Conservation (phyloP, 1,140 invertebrate species). For the Temnothorax nylanderi region DNA sequence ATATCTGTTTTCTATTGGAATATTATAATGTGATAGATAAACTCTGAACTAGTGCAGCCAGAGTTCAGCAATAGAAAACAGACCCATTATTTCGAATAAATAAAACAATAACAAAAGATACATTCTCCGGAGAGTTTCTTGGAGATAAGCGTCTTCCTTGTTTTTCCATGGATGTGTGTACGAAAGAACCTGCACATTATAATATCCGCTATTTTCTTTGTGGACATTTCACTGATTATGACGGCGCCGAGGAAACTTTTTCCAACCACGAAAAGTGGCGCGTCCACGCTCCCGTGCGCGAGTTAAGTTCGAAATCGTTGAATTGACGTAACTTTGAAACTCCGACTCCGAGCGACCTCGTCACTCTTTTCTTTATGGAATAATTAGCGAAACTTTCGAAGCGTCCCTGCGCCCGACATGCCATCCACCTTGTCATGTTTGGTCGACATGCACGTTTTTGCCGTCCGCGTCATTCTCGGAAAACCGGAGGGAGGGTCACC, state of each 20-base stretch:
- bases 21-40: no score
- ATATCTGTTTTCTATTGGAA: no score
- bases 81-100: not conserved
- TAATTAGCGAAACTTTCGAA: conserved; percentile 61
- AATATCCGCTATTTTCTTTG: conserved; percentile 6
- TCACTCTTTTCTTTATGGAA: conserved; percentile 30
- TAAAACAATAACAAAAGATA: not conserved
- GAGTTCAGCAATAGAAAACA: no score
- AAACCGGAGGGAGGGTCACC: not conserved
- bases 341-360: not conserved
- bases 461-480: not conserved
- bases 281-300: not conserved
- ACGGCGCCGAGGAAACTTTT: conserved; percentile 35
- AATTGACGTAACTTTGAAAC: conserved; percentile 55
- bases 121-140: not conserved
- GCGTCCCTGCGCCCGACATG: conserved; percentile 18
- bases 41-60: no score
- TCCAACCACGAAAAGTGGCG: conserved; percentile 3
- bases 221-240: conserved; percentile 42
- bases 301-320: conserved; percentile 42
- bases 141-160: not conserved
- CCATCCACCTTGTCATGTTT: conserved; percentile 43
- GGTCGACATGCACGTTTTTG: conserved; percentile 33
- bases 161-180: not conserved
- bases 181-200: not conserved